Base-by-base conservation (phyloP, 2,113 vertebrate species). In the Maccullochella peelii region DNA sequence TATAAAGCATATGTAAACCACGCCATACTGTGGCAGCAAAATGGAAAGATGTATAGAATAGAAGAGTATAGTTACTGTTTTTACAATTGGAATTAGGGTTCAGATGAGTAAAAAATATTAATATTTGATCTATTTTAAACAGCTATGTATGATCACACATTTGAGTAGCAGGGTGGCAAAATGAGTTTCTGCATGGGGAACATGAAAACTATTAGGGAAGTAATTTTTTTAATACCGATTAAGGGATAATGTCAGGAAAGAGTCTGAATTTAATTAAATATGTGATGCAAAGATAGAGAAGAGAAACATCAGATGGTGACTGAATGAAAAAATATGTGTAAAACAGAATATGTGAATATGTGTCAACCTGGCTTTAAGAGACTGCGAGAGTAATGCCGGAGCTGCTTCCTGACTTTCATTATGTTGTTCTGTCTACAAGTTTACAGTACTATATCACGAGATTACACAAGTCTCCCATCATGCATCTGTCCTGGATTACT, bases 351-450 rank as follows among this genome's bases (percentile, higher is more conserved):
- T 49, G 14, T 47, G 40, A 59, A 47, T n/a, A n/a, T n/a, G n/a
- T n/a, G n/a, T n/a, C 27, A 71, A 40, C 65, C 2, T 20, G 55
- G 12, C 42, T 79, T 72, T 59, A 14, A 14, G 23, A 44, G 68
- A 54, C 47, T 40, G 18, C 47, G 12, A 38, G 5, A 59, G 10
- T 8, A 4, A 55, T 44, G 58, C 27, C 67, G 47, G 68, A 55
- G 11, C 2, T 55, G 57, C 49, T 55, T 52, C 50, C n/a, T 73
- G 78, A 75, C 36, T 73, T 73, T 30, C n/a, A 81, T 86, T 27
- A 73, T n/a, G 38, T 38, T 38, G 20, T 49, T 59, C 55, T 36
- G 36, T 68, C 70, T 23, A 4, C 36, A 74, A 15, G 25, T 27
- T 71, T 49, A 77, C n/a, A 27, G 8, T 15, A 25, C 57, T 16